These are phyloP conservation scores for Camponotus pennsylvanicus DNA, from an alignment of 1,140 invertebrate genomes.

Conservation along the genomic window DNA sequence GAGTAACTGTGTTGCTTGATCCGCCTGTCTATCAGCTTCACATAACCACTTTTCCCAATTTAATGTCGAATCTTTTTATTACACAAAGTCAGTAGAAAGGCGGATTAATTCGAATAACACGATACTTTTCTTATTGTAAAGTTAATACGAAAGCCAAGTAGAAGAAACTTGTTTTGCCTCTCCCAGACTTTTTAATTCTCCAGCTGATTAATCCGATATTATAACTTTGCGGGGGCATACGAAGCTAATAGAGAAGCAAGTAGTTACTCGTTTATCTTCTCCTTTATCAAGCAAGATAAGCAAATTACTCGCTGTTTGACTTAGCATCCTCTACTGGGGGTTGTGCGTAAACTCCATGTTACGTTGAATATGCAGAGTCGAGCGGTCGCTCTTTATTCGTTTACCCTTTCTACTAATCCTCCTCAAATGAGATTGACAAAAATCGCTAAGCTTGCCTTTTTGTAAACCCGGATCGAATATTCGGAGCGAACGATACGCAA, in stretches of 20 bases:
- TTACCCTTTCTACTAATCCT: background rate
- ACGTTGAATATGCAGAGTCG: background rate
- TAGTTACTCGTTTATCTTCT: background rate
- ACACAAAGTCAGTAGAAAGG: background rate
- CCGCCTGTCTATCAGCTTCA: background rate
- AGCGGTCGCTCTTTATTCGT: background rate
- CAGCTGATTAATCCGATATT: background rate
- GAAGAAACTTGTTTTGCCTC: background rate
- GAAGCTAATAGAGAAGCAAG: background rate
- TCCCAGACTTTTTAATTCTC: background rate
- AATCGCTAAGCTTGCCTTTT: background rate
- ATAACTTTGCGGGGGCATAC: background rate
- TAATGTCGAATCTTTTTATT: background rate
- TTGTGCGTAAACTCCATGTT: background rate
- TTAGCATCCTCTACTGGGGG: background rate
- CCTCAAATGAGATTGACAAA: background rate
- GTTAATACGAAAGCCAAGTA: conserved; percentile 9
- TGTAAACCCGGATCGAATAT: background rate
- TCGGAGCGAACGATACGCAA: background rate
- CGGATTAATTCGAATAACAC: background rate
- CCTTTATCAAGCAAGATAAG: conserved; percentile 3
- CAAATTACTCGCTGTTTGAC: background rate
- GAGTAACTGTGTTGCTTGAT: background rate
- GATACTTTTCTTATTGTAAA: conserved; percentile 3
- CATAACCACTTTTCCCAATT: background rate